A percentile compares a stretch with the other conserved stretches of the same genome.
Evolutionary conservation across 2,797 vertebrate genomes (phyloP).

Genomic region (Taenioides sp.): DNA sequence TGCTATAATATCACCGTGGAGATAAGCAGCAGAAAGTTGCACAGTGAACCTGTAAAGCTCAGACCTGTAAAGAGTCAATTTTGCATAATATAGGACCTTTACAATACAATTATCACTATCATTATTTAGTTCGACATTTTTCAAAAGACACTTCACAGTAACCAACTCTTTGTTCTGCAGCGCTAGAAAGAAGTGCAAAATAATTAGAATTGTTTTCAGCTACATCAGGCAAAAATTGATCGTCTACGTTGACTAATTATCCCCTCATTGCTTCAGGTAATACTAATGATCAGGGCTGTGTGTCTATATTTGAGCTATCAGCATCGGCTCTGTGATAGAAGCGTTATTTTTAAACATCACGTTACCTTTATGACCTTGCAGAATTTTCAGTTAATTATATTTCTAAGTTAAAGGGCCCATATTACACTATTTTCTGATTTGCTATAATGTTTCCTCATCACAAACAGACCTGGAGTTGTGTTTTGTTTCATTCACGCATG

Average conservation of each 20-base stretch:
- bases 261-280: conserved; percentile 6
- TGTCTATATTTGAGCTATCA: background rate
- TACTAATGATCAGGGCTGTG: conserved; percentile 4
- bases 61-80: no score
- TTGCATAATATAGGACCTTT: no score
- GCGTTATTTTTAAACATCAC: background rate
- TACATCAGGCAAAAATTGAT: conserved; percentile 8
- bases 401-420: no score
- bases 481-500: no score
- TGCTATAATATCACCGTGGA: no score
- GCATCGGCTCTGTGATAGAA: background rate
- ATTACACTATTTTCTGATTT: no score
- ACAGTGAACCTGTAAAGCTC: no score
- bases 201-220: conserved; percentile 8
- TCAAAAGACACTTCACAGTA: background rate
- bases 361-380: background rate
- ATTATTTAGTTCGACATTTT: background rate
- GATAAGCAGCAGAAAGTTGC: no score
- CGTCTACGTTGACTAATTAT: conserved; percentile 2
- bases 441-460: no score
- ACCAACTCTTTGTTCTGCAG: background rate
- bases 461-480: no score
- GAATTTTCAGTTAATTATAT: background rate
- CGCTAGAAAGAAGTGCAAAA: conserved; percentile 6
- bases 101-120: no score